Conservation (phyloP, 2,888 invertebrate genomes). For the Pyrrhia umbra region DNA sequence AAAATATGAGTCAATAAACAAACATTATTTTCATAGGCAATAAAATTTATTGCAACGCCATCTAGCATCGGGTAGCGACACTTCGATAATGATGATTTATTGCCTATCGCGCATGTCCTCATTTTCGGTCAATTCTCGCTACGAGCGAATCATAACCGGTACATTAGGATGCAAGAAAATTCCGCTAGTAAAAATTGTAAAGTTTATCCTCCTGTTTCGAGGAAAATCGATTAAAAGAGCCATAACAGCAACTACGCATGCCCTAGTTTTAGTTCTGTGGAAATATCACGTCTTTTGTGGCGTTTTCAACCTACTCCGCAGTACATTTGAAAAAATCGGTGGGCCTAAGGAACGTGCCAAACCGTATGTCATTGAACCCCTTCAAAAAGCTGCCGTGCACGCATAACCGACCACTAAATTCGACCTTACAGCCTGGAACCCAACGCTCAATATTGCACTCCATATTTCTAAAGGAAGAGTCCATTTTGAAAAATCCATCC, state of each 20-base stretch:
- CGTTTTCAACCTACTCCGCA: constrained; percentile 70
- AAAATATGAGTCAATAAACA: background rate
- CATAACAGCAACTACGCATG: constrained; percentile 74
- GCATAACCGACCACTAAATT: constrained; percentile 66
- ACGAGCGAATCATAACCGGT: constrained; percentile 66
- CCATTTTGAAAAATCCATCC: constrained; percentile 78
- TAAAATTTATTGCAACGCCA: constrained; percentile 72
- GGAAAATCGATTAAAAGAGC: constrained; percentile 78
- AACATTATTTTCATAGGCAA: background rate
- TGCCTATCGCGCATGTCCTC: constrained; percentile 75
- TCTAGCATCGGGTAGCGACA: constrained; percentile 82
- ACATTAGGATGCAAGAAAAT: constrained; percentile 48
- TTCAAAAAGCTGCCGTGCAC: constrained; percentile 80
- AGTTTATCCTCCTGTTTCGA: constrained; percentile 72
- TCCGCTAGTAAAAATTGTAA: constrained; percentile 60
- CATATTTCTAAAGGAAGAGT: constrained; percentile 70
- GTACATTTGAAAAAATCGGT: constrained; percentile 81
- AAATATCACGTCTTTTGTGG: constrained; percentile 82
- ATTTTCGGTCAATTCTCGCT: constrained; percentile 78
- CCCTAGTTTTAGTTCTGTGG: constrained; percentile 82
- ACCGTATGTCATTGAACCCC: constrained; percentile 87
- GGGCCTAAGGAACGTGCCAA: constrained; percentile 84
- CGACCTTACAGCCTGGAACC: constrained; percentile 63
- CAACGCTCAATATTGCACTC: constrained; percentile 73
- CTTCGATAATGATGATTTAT: constrained; percentile 67